Conservation (phyloP, 2,888 invertebrate species). For the Tipula vernalis region DNA sequence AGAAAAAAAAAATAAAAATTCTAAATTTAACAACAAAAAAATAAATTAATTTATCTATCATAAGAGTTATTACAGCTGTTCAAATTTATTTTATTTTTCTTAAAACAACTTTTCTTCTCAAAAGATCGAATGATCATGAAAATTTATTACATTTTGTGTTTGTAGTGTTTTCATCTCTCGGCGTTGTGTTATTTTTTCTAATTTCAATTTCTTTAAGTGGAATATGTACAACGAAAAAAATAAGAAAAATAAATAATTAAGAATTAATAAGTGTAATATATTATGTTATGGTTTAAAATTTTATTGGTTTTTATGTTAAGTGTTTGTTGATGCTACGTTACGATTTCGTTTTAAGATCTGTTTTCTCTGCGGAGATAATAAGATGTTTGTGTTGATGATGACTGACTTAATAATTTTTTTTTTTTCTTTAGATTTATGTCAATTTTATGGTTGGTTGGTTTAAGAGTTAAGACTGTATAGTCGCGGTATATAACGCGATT, state of each 20-base stretch:
- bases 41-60: neutral
- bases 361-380: neutral
- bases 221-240: neutral
- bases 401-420: neutral
- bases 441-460: neutral
- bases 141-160: neutral
- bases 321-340: slow-evolving; percentile 4
- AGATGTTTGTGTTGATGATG: neutral
- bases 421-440: neutral
- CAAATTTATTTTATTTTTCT: neutral
- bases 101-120: neutral
- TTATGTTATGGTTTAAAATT: neutral
- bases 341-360: neutral
- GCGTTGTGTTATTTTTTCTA: neutral
- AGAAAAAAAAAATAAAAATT: neutral
- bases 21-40: neutral
- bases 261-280: slow-evolving; percentile 4
- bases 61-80: slow-evolving; percentile 4
- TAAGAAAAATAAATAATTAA: slow-evolving; percentile 4
- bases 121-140: neutral
- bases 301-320: slow-evolving; percentile 4
- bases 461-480: neutral
- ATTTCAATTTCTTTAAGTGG: neutral
- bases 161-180: slow-evolving; percentile 4
- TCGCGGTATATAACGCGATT: neutral